phyloP scores from a whole-genome alignment of 1,140 invertebrate genomes.

The Lamellibrachia luymesi region DNA sequence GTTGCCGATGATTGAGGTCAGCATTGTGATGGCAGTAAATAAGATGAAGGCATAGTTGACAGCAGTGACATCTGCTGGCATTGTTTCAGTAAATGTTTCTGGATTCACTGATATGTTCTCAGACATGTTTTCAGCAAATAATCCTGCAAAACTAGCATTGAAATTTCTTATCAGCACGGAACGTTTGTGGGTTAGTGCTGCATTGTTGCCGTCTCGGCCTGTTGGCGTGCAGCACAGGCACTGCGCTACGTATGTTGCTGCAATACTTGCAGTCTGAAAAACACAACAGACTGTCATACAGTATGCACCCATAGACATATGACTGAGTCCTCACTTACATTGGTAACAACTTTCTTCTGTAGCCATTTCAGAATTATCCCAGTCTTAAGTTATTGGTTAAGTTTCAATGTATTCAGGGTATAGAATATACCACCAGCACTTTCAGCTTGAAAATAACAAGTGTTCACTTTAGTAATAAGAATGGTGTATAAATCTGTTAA shows the following conservation, averaged over 20 bases:
- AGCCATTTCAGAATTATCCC: too few relatives aligned
- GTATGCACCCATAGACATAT: too few relatives aligned
- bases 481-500: too few relatives aligned
- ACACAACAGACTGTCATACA: neutral
- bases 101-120: neutral
- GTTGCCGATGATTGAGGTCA: conserved; percentile 7
- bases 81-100: neutral
- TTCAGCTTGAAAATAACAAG: too few relatives aligned
- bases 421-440: too few relatives aligned
- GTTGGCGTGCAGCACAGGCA: neutral
- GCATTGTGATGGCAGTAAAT: neutral
- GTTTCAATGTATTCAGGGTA: too few relatives aligned
- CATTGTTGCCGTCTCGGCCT: neutral
- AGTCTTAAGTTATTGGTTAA: too few relatives aligned
- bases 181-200: neutral
- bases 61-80: neutral
- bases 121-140: neutral
- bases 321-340: too few relatives aligned
- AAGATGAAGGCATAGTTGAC: neutral
- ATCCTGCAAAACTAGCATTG: neutral
- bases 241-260: neutral
- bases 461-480: too few relatives aligned
- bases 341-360: too few relatives aligned
- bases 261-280: neutral
- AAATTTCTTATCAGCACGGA: neutral